These are phyloP conservation scores for Trissolcus basalis DNA, from an alignment of 1,140 invertebrate species.

Conservation along the genomic window DNA sequence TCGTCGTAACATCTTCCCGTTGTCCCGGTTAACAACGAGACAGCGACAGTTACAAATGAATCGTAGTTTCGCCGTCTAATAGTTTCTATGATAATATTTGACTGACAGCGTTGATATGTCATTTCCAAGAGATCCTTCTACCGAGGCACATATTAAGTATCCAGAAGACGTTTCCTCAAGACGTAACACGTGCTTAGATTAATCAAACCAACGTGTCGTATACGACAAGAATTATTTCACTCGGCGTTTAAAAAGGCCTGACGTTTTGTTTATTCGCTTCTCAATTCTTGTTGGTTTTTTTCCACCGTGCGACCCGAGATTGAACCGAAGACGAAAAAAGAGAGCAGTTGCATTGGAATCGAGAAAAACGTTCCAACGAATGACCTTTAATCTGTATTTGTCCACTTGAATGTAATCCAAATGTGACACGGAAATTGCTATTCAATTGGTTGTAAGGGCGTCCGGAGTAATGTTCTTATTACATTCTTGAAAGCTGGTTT, in stretches of 20 bases:
- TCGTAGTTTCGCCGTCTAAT: conserved; percentile 28
- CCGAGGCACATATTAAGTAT: conserved; percentile 29
- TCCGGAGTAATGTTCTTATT: conserved; percentile 56
- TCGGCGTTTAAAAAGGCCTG: too few species aligned
- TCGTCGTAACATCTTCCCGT: conserved; percentile 41
- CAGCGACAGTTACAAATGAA: conserved; percentile 61
- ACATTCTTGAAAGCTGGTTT: conserved; percentile 61
- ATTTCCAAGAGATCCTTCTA: conserved; percentile 6
- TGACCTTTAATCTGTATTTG: conserved; percentile 43
- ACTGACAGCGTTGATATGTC: conserved; percentile 34
- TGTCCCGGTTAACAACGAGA: conserved; percentile 62
- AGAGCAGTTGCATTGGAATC: conserved; percentile 5
- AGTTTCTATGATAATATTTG: conserved; percentile 50
- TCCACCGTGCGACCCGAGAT: too few species aligned
- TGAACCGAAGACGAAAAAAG: too few species aligned
- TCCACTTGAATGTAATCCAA: conserved; percentile 38
- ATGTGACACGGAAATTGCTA: conserved; percentile 38
- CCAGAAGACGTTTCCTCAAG: conserved; percentile 14
- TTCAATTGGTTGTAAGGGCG: conserved; percentile 43
- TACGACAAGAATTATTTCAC: not conserved
- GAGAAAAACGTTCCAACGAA: conserved; percentile 3
- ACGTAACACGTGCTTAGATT: conserved; percentile 8
- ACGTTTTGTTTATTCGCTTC: not conserved
- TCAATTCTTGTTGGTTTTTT: too few species aligned
- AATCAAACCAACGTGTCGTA: conserved; percentile 8